These are phyloP conservation scores for Caenorhabditis remanei DNA, from an alignment of 1,140 invertebrate genomes.

Conservation along the genomic window DNA sequence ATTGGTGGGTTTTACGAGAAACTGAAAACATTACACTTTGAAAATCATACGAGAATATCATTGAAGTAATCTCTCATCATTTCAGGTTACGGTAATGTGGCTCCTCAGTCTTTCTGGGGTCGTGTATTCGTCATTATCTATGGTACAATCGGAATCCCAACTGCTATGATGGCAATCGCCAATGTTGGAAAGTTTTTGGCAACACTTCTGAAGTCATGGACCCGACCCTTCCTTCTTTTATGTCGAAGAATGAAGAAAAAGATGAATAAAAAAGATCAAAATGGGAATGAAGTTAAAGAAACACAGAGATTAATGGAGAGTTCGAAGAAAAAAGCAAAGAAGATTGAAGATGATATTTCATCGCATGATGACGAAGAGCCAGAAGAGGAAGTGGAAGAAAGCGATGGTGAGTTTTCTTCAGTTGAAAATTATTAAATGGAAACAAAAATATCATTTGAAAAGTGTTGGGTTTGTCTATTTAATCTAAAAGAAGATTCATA, in stretches of 20 bases:
- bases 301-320: conserved; percentile 44
- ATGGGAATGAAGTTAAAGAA: conserved; percentile 38
- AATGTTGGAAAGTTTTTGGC: conserved; percentile 68
- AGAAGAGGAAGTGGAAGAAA: conserved; percentile 50
- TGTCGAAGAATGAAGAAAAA: conserved; percentile 30
- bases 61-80: not conserved
- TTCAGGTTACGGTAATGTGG: conserved; percentile 69
- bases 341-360: conserved; percentile 47
- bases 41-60: not conserved
- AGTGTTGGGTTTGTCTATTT: not conserved
- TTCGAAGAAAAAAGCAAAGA: conserved; percentile 44
- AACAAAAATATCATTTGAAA: too few relatives aligned
- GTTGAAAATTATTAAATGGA: not conserved
- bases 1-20: conserved; percentile 58
- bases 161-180: conserved; percentile 68
- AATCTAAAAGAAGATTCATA: not conserved
- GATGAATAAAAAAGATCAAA: conserved; percentile 27
- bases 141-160: conserved; percentile 66
- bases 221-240: not conserved
- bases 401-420: conserved; percentile 24
- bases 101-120: conserved; percentile 63
- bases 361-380: conserved; percentile 59
- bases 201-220: conserved; percentile 42
- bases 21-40: not conserved
- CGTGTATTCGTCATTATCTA: conserved; percentile 68